A percentile compares a stretch with the other conserved stretches of the same genome.
Evolutionary conservation across 2,797 vertebrate species (phyloP).

Genomic region (Gymnothorax reevesii): DNA sequence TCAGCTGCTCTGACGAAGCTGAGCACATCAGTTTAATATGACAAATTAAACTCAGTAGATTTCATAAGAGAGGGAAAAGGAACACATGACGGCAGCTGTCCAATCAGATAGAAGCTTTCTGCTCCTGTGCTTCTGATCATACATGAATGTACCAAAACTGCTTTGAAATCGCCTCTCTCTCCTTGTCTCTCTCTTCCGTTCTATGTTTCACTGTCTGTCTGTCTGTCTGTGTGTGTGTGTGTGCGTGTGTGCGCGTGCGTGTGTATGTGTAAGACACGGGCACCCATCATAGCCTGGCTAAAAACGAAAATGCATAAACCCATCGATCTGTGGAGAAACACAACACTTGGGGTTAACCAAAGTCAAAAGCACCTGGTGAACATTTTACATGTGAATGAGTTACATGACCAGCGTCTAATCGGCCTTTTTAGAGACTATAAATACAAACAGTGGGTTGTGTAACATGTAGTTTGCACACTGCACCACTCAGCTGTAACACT

Average conservation of each 20-base stretch:
- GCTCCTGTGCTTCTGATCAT: slow-evolving; percentile 48
- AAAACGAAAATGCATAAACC: slow-evolving; percentile 51
- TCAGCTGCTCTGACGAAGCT: slow-evolving; percentile 67
- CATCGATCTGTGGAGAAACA: slow-evolving; percentile 41
- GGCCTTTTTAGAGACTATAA: slow-evolving; percentile 4
- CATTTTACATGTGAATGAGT: not conserved
- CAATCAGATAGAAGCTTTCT: slow-evolving; percentile 46
- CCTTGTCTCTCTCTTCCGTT: too few species aligned
- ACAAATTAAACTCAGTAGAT: slow-evolving; percentile 73
- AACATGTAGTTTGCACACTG: not conserved
- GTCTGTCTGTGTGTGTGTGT: too few species aligned
- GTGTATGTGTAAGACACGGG: slow-evolving; percentile 46
- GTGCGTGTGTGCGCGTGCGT: too few species aligned
- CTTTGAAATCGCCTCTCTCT: slow-evolving; percentile 25
- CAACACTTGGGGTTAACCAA: not conserved
- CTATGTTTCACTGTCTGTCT: too few species aligned
- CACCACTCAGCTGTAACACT: not conserved
- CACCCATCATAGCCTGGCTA: slow-evolving; percentile 54
- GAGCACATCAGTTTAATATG: slow-evolving; percentile 78
- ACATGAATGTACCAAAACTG: slow-evolving; percentile 47
- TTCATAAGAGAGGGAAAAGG: slow-evolving; percentile 51
- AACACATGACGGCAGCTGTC: slow-evolving; percentile 46
- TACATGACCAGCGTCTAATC: not conserved
- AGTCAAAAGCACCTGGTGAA: not conserved
- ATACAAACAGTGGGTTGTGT: slow-evolving; percentile 11